Percentiles rank a stretch among this genome's conserved stretches.
Conservation (phyloP, 2,888 invertebrate species). For the Heliconius ismenius region DNA sequence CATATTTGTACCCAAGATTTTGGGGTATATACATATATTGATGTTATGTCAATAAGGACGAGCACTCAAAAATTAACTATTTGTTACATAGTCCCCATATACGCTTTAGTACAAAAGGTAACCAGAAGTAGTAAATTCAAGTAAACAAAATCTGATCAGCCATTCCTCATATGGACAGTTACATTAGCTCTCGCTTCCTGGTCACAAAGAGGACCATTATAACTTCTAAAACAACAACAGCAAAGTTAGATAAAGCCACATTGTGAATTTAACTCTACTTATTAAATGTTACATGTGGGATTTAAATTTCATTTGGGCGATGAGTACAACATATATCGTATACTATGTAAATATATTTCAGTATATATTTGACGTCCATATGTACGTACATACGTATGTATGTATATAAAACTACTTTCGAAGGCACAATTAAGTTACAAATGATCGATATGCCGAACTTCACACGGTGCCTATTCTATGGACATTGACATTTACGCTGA, state of each 20-base stretch:
- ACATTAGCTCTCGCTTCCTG: conserved; percentile 64
- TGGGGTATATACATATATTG: neutral
- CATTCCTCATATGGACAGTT: conserved; percentile 50
- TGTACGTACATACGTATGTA: neutral
- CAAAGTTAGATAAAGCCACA: conserved; percentile 66
- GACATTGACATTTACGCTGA: conserved; percentile 67
- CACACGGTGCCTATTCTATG: conserved; percentile 54
- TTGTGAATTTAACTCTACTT: conserved; percentile 64
- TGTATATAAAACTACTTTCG: conserved; percentile 49
- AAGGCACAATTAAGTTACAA: conserved; percentile 63
- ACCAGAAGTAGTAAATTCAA: conserved; percentile 1
- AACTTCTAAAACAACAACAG: conserved; percentile 64
- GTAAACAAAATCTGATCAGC: conserved; percentile 27
- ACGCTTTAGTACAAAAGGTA: neutral
- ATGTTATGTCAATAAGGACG: neutral
- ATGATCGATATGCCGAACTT: conserved; percentile 71
- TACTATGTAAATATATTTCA: neutral
- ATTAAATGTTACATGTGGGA: conserved; percentile 50
- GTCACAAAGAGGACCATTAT: conserved; percentile 67
- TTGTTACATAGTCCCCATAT: neutral
- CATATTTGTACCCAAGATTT: neutral
- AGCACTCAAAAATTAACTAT: neutral
- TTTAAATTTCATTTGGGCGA: conserved; percentile 52
- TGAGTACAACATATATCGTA: conserved; percentile 14
- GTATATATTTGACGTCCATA: conserved; percentile 9